These are phyloP conservation scores for Chelon auratus DNA, from an alignment of 2,797 vertebrate genomes.

Conservation along the genomic window DNA sequence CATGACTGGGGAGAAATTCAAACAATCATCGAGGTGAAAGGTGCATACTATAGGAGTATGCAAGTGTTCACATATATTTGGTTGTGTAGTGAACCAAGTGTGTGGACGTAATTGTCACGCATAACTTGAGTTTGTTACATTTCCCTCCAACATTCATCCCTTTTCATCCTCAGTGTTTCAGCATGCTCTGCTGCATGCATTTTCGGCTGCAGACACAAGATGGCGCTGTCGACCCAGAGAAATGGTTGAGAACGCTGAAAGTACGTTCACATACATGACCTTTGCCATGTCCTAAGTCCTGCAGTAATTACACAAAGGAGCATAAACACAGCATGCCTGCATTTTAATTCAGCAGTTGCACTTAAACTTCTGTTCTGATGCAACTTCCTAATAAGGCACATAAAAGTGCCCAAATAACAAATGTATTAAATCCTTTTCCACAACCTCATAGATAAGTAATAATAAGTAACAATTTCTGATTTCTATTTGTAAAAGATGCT, in stretches of 20 bases:
- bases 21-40: no score
- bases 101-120: neutral
- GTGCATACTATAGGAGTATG: no score
- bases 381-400: neutral
- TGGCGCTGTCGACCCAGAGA: neutral
- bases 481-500: no score
- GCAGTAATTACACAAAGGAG: no score
- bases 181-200: neutral
- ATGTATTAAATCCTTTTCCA: neutral
- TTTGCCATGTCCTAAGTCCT: neutral
- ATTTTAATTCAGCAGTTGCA: neutral
- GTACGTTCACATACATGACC: neutral
- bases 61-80: neutral
- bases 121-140: neutral
- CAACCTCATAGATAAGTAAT: neutral
- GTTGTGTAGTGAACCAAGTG: neutral
- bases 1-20: no score
- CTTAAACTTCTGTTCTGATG: neutral
- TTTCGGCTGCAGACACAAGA: neutral
- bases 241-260: neutral
- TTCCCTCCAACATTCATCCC: neutral
- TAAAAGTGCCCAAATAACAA: neutral
- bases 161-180: neutral
- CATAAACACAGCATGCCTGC: no score
- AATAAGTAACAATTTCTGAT: no score